A percentile compares a stretch with the other conserved stretches of the same genome.
Conservation (phyloP, 2,888 invertebrate genomes). For the Temnothorax rugatulus region DNA sequence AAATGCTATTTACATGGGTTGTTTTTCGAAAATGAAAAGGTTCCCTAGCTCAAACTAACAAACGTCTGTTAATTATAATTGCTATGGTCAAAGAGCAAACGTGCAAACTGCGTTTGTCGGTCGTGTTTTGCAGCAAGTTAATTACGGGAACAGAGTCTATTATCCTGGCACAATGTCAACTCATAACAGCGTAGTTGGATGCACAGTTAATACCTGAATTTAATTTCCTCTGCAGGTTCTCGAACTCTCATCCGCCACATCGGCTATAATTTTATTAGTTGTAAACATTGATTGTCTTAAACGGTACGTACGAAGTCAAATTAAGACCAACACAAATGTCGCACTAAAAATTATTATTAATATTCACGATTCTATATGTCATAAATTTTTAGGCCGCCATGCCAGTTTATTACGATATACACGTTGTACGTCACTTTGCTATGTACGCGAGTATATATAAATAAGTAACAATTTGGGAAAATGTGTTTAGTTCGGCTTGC, state of each 20-base stretch:
- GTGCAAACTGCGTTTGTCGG: constrained; percentile 68
- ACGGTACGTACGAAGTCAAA: constrained; percentile 23
- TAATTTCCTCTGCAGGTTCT: constrained; percentile 65
- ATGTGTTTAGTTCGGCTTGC: neutral
- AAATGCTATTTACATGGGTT: constrained; percentile 55
- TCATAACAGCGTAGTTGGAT: constrained; percentile 66
- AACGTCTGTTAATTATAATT: constrained; percentile 74
- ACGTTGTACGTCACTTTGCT: neutral
- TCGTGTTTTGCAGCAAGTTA: constrained; percentile 74
- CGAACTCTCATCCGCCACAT: constrained; percentile 42
- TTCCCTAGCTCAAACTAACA: constrained; percentile 60
- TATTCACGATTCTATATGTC: neutral
- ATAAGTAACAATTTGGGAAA: constrained; percentile 21
- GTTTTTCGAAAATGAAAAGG: constrained; percentile 70
- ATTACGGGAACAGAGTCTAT: constrained; percentile 74
- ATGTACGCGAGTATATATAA: neutral
- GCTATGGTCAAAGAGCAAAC: constrained; percentile 72
- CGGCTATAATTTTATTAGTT: constrained; percentile 60
- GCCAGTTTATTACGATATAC: neutral
- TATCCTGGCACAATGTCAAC: constrained; percentile 74
- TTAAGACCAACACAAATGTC: neutral
- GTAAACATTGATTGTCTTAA: constrained; percentile 58
- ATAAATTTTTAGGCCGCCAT: neutral
- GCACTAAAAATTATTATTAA: neutral
- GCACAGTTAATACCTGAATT: constrained; percentile 73